Percentiles rank a stretch among this genome's conserved stretches.
Conservation (phyloP, 2,113 vertebrate species). For the Phrynosoma blainvillii region DNA sequence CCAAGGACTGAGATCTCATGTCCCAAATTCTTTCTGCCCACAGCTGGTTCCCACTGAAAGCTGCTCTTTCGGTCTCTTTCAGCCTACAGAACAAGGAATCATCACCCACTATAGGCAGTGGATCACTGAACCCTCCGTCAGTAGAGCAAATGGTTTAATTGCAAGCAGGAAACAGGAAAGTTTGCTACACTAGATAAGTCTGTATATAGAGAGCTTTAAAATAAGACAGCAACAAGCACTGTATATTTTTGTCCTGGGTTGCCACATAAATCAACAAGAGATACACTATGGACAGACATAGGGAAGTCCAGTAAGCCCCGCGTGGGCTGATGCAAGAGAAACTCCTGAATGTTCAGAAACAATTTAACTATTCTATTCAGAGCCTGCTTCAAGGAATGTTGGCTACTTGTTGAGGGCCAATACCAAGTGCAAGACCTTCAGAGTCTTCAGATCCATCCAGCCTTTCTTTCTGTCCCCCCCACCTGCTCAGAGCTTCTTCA, state of each 20-base stretch:
- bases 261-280: conserved; percentile 50
- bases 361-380: neutral
- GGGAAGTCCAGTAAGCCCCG: neutral
- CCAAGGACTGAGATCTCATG: neutral
- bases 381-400: neutral
- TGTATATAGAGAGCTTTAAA: conserved; percentile 36
- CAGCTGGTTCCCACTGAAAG: neutral
- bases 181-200: conserved; percentile 46
- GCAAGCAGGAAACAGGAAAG: conserved; percentile 29
- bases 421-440: neutral
- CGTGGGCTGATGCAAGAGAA: neutral
- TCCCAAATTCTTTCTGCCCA: rapidly evolving
- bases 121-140: neutral
- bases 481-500: neutral
- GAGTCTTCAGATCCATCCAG: too few species aligned
- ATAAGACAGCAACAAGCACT: neutral
- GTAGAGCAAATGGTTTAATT: neutral
- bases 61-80: neutral
- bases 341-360: neutral
- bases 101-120: neutral
- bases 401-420: neutral
- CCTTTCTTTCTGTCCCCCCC: neutral
- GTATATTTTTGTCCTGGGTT: conserved; percentile 41
- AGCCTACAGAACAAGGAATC: neutral
- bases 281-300: conserved; percentile 7